Percentiles rank a stretch among this genome's conserved stretches.
Conservation (phyloP, 2,113 vertebrate genomes). For the Centropus unirufus region DNA sequence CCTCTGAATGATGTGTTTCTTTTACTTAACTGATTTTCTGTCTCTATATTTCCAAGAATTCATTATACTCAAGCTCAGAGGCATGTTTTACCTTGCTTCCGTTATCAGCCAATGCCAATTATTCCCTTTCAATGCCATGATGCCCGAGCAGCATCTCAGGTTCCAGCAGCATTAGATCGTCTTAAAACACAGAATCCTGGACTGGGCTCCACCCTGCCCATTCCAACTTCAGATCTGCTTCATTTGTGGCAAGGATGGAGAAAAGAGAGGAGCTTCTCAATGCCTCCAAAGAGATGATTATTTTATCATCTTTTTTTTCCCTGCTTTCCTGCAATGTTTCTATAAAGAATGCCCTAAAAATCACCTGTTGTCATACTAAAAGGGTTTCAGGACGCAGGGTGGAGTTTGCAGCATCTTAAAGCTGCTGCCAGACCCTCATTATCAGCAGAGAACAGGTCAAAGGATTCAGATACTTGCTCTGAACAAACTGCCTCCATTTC, state of each 20-base stretch:
- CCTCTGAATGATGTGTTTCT: neutral
- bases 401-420: neutral
- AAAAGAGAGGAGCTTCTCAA: neutral
- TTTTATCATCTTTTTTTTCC: neutral
- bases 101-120: neutral
- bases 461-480: neutral
- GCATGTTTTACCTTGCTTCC: neutral
- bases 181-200: neutral
- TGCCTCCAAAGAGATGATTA: neutral
- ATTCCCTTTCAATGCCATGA: neutral
- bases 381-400: neutral
- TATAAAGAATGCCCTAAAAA: neutral
- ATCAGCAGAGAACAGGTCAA: neutral
- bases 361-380: neutral
- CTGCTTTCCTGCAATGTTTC: neutral
- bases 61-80: neutral
- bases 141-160: neutral
- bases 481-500: neutral
- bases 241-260: neutral
- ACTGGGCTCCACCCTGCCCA: neutral
- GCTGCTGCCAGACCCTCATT: neutral
- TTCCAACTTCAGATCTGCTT: neutral
- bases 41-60: neutral
- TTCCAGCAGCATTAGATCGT: neutral
- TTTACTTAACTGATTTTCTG: neutral